These are phyloP conservation scores for Echinops telfairi DNA, from an alignment of 2,113 vertebrate species.

Conservation along the genomic window DNA sequence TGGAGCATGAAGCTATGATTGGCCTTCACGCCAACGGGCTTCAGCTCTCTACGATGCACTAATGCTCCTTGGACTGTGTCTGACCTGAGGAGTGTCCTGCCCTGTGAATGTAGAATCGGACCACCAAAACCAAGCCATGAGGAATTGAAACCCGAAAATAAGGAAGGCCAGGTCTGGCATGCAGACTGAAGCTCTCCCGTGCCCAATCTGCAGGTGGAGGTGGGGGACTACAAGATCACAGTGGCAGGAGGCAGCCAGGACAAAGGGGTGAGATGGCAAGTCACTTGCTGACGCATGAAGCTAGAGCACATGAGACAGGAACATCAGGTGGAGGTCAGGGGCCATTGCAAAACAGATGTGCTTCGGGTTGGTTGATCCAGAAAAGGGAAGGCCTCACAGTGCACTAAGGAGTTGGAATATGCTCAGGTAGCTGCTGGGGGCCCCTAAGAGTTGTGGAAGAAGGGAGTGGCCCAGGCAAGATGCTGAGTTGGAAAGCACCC, in stretches of 20 bases:
- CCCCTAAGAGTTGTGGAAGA: not conserved
- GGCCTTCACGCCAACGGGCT: conserved; percentile 15
- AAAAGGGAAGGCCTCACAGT: conserved; percentile 51
- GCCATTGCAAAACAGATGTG: not conserved
- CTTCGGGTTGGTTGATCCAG: not conserved
- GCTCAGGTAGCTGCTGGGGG: not conserved
- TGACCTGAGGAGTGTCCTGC: not conserved
- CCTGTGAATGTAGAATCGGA: not conserved
- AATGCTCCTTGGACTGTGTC: not conserved
- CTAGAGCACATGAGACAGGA: not conserved
- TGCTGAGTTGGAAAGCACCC: not conserved
- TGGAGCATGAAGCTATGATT: conserved; percentile 52
- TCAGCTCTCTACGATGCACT: not conserved
- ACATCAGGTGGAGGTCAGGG: not conserved
- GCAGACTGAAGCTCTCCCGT: not conserved
- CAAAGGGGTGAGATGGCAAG: not conserved
- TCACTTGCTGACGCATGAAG: not conserved
- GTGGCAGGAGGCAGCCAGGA: not conserved
- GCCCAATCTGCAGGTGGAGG: accelerated
- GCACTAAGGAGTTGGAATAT: not conserved
- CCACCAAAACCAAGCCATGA: conserved; percentile 29
- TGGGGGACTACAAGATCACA: not conserved
- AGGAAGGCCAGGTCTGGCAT: not conserved
- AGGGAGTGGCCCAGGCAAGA: not conserved
- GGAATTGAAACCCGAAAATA: not conserved